Percentiles rank a stretch among this genome's conserved stretches.
These are phyloP conservation scores for Propithecus deckenii DNA, from an alignment of 2,797 vertebrate genomes.

Conservation along the genomic window DNA sequence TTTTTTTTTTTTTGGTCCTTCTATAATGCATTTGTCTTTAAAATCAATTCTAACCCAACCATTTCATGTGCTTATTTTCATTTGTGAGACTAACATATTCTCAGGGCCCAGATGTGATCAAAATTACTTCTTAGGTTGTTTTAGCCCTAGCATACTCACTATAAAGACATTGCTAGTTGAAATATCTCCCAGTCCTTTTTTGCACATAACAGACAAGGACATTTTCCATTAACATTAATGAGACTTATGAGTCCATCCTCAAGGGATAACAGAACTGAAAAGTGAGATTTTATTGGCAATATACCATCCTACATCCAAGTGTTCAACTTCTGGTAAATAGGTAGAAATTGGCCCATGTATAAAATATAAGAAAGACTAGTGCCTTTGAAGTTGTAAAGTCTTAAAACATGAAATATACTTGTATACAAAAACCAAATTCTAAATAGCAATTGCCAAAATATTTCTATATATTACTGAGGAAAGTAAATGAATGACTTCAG, in stretches of 20 bases:
- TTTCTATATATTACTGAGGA: background rate
- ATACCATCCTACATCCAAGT: background rate
- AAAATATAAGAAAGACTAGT: background rate
- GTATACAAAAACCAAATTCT: constrained; percentile 20
- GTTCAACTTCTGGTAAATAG: constrained; percentile 5
- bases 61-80: constrained; percentile 5
- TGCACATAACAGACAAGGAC: background rate
- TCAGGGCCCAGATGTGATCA: background rate
- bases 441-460: constrained; percentile 25
- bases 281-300: constrained; percentile 22
- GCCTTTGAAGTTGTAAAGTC: background rate
- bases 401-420: constrained; percentile 32
- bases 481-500: constrained; percentile 3
- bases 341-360: background rate
- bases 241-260: constrained; percentile 11
- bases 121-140: background rate
- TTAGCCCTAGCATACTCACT: background rate
- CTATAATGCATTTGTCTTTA: background rate
- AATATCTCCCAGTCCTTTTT: background rate
- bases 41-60: background rate
- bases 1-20: background rate
- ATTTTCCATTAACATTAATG: constrained; percentile 34
- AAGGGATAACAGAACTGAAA: constrained; percentile 42
- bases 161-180: background rate
- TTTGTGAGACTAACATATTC: background rate